Evolutionary conservation across 1,140 invertebrate species (phyloP), one percentile per base, ranked within the genome.

Genomic region (Sinonovacula constricta): DNA sequence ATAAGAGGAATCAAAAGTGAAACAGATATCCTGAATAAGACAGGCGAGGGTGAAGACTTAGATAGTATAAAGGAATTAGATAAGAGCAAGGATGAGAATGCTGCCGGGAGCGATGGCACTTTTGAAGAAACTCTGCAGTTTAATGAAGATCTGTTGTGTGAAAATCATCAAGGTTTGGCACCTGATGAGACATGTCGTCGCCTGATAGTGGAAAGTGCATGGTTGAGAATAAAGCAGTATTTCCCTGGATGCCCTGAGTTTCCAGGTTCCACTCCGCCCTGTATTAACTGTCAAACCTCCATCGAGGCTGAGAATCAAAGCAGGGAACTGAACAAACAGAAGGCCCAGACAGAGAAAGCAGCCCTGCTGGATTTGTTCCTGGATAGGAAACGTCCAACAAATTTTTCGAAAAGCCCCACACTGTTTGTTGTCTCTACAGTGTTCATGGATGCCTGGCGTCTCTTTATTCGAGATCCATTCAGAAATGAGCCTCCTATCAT

Each of bases 121-220:
- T 83, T 88, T 63, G 90, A 92, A 24, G 86, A 89, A 26, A 56
- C 65, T 60, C 54, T 83, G 14, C 63, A 79, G 30, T 93, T 94
- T 81, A 94, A 94, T 86, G 91, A 92, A 77, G 93, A 94, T 82
- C 82, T 93, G 26, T 81, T 93, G 22, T 94, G 93, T 85, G 90
- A 84, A 36, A 54, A 89, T 33, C 93, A 93, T 83, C 88, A 90
- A 10, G 84, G 88, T 26, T 79, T 92, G 22, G 72, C 70, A 68
- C 81, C 87, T 18, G 88, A 92, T 81, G 75, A 81, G 31, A 83
- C 74, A 30, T 83, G 86, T 74, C 75, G 92, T 45, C 92, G 91
- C 81, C 81, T 93, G 34, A 90, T 94, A 3, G 90, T 91, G 3
- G 72, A 85, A 2, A 89, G 91, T 84, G 92, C 91, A 0, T 94